Base-by-base conservation (phyloP, 2,888 invertebrate species). In the Boloria selene region DNA sequence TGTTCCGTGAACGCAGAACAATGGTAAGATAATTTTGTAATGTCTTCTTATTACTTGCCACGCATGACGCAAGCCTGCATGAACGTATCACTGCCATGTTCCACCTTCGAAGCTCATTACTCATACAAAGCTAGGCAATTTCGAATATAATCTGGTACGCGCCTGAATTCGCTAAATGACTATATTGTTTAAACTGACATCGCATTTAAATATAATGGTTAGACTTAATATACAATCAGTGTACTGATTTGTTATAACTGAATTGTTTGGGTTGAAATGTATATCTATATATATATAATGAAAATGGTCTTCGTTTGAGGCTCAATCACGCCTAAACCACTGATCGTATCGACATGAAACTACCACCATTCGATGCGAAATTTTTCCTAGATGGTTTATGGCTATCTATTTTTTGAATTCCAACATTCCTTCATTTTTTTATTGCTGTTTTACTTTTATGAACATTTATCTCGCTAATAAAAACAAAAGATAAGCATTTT, bases 11-110 rank as follows among this genome's bases (percentile, higher is more conserved):
- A 91, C 81, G 72, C 82, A 85, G 85, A 89, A 92, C 92, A 92
- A 92, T 91, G 83, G 89, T 82, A n/a, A 83, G 82, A 86, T 88
- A 85, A 86, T 90, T 89, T 90, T 90, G 89, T 90, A 90, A 90
- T 90, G 83, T 78, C 83, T 85, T 87, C 87, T 86, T 86, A 88
- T 90, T 88, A 87, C 84, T 83, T 71, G 74, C 68, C 71, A 87
- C 86, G 84, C 86, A 85, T 90, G 88, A 89, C 80, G 88, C 87
- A 90, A 91, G 80, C 74, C 75, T 74, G 80, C 77, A 80, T 72
- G 69, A 73, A 77, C 76, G 75, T 75, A 74, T 76, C 75, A 77
- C 78, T 69, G 65, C 45, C 74, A 74, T 78, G 79, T 82, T 65
- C 61, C 56, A 68, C 79, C 75, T 75, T 74, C 79, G 79, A 77